Percentiles rank a stretch among this genome's conserved stretches.
These are phyloP conservation scores for Hypomecis punctinalis DNA, from an alignment of 2,888 invertebrate genomes.

Conservation along the genomic window DNA sequence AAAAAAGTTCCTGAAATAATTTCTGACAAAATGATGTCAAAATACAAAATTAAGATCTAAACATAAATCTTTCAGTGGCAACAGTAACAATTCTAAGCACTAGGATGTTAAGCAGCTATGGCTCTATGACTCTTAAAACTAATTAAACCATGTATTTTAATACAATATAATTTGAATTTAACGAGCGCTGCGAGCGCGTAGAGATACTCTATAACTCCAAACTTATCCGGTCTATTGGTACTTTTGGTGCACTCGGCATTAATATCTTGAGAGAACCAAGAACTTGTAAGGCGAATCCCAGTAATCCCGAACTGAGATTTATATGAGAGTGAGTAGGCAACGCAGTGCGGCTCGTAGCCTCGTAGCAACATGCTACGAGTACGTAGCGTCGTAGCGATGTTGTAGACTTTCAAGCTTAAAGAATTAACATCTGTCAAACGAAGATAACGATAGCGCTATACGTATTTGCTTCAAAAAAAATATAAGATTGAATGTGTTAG, in stretches of 20 bases:
- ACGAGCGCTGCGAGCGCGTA: conserved; percentile 44
- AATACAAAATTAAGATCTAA: no score
- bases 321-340: conserved; percentile 70
- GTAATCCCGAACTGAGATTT: conserved; percentile 75
- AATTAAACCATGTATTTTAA: conserved; percentile 14
- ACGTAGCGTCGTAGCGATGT: conserved; percentile 52
- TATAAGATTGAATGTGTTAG: no score
- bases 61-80: no score
- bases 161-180: conserved; percentile 42
- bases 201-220: conserved; percentile 57
- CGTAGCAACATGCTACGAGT: conserved; percentile 52
- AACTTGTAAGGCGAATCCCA: conserved; percentile 71
- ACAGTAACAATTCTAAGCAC: no score
- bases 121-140: background rate
- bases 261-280: conserved; percentile 68
- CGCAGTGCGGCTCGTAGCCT: conserved; percentile 63
- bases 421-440: no score
- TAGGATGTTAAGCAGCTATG: no score
- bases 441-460: no score
- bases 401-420: conserved; percentile 59
- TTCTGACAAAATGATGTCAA: no score
- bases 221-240: conserved; percentile 58
- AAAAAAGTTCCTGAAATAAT: no score
- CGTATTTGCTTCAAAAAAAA: no score
- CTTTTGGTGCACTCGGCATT: conserved; percentile 65